Percentiles rank a stretch among this genome's conserved stretches.
Conservation (phyloP, 1,140 invertebrate species). For the Drosophila insularis region DNA sequence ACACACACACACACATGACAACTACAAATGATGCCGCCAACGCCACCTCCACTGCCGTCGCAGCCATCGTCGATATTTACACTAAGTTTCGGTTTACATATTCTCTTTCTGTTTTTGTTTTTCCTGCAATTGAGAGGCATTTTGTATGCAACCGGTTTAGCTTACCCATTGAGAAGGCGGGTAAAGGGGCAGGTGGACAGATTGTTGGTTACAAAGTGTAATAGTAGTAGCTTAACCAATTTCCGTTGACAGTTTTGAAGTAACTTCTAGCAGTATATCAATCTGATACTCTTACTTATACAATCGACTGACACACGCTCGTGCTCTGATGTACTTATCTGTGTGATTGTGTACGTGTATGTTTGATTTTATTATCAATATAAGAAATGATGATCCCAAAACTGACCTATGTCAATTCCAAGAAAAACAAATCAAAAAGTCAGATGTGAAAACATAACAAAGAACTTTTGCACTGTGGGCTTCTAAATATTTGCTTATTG, state of each 20-base stretch:
- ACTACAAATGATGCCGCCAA: slow-evolving; percentile 9
- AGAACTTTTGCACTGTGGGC: neutral
- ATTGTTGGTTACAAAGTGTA: neutral
- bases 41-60: neutral
- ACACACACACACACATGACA: slow-evolving; percentile 34
- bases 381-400: neutral
- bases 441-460: neutral
- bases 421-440: neutral
- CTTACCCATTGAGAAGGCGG: neutral
- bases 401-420: neutral
- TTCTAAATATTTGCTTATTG: too few relatives aligned
- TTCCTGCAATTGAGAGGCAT: slow-evolving; percentile 47
- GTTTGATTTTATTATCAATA: neutral
- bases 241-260: slow-evolving; percentile 5
- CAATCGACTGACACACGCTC: neutral
- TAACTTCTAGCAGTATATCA: neutral
- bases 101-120: slow-evolving; percentile 17
- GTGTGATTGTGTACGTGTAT: neutral
- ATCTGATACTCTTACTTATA: neutral
- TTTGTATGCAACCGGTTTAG: slow-evolving; percentile 51
- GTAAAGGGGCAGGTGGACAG: neutral
- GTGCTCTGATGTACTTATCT: neutral
- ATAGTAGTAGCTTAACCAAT: neutral
- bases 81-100: slow-evolving; percentile 1
- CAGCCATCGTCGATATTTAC: neutral